These are phyloP conservation scores for Brachirus orientalis DNA, from an alignment of 2,113 vertebrate species.

Conservation along the genomic window DNA sequence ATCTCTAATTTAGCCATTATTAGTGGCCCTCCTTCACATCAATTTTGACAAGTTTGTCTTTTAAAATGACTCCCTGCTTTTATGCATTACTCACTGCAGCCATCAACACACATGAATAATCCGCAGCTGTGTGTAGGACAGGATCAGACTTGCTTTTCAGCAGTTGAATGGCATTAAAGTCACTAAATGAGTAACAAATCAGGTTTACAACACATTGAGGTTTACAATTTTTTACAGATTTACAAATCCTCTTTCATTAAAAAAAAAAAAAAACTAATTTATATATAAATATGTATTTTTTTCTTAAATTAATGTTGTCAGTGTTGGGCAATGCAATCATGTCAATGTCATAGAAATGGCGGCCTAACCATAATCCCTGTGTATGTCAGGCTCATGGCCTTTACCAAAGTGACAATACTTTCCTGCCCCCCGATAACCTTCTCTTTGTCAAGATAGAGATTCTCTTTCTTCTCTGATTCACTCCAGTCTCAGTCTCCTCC, in stretches of 20 bases:
- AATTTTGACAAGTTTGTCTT: no score
- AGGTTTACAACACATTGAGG: neutral
- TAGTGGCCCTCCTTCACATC: no score
- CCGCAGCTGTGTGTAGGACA: neutral
- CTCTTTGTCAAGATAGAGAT: constrained; percentile 43
- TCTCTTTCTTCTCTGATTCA: constrained; percentile 51
- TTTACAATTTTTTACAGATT: neutral
- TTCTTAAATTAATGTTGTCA: no score
- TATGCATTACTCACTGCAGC: neutral
- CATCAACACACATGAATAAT: neutral
- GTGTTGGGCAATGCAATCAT: neutral
- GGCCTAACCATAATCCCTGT: neutral
- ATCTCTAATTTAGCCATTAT: no score
- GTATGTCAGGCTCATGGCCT: neutral
- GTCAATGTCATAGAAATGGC: neutral
- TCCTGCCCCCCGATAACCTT: constrained; percentile 15
- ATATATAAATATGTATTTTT: no score
- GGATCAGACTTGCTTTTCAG: no score
- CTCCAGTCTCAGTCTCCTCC: constrained; percentile 27
- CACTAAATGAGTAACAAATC: constrained; percentile 1
- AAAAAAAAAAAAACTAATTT: neutral
- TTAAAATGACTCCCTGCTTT: neutral
- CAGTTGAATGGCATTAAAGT: neutral
- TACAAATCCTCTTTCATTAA: no score
- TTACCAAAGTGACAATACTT: constrained; percentile 15